phyloP scores from a whole-genome alignment of 1,140 invertebrate species.

The Apis cerana region DNA sequence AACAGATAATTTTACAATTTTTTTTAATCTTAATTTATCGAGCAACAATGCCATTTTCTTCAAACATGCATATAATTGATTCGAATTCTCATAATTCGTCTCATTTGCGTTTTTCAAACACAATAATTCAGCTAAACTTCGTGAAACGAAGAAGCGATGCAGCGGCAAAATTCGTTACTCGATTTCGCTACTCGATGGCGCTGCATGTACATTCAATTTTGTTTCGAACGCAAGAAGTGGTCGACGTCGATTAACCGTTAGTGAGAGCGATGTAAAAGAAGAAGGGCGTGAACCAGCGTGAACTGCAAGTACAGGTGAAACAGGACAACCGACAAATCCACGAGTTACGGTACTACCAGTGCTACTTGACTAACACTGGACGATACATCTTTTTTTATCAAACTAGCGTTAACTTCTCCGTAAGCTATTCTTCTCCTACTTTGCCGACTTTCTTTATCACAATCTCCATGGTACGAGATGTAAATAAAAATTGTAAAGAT shows the following conservation, averaged over 20 bases:
- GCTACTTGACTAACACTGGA: slow-evolving; percentile 41
- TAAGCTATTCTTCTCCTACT: slow-evolving; percentile 20
- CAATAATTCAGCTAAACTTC: neutral
- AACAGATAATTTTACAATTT: slow-evolving; percentile 53
- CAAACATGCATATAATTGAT: neutral
- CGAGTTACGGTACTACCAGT: slow-evolving; percentile 60
- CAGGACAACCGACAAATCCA: slow-evolving; percentile 52
- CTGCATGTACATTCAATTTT: slow-evolving; percentile 6
- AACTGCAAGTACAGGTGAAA: slow-evolving; percentile 53
- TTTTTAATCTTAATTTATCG: slow-evolving; percentile 11
- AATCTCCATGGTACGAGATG: neutral
- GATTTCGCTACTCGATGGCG: slow-evolving; percentile 34
- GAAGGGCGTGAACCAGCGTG: slow-evolving; percentile 63
- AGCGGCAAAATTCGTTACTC: slow-evolving; percentile 1
- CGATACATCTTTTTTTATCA: slow-evolving; percentile 8
- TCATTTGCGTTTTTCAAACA: too few relatives aligned
- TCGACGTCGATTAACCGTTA: slow-evolving; percentile 64
- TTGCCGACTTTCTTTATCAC: slow-evolving; percentile 13
- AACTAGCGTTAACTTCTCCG: slow-evolving; percentile 8
- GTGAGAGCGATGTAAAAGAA: slow-evolving; percentile 39
- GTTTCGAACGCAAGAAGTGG: slow-evolving; percentile 30
- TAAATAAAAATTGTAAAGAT: slow-evolving; percentile 29
- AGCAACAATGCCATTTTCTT: slow-evolving; percentile 50
- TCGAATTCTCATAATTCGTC: neutral
- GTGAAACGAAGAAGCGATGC: neutral